Evolutionary conservation across 2,113 vertebrate genomes (phyloP).

Genomic region (Castor canadensis): DNA sequence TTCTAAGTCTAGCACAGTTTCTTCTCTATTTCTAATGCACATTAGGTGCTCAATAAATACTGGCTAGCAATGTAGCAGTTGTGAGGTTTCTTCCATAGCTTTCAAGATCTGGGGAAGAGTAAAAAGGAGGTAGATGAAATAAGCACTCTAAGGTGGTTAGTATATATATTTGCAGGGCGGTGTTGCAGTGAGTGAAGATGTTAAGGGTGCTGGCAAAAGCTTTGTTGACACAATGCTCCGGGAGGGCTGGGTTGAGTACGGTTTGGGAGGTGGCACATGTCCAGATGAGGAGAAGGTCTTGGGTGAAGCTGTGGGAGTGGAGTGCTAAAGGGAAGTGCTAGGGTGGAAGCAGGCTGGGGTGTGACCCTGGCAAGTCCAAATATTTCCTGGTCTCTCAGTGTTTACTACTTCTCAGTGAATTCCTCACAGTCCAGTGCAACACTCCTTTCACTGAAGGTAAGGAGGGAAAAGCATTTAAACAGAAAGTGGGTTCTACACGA

Average conservation of each 20-base stretch:
- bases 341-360: neutral
- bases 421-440: slow-evolving; percentile 3
- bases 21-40: neutral
- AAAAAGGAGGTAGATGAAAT: neutral
- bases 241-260: neutral
- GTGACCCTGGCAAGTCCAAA: neutral
- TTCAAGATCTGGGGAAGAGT: neutral
- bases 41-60: neutral
- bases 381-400: slow-evolving; percentile 9
- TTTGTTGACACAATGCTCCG: neutral
- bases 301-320: slow-evolving; percentile 30
- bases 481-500: neutral
- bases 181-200: neutral
- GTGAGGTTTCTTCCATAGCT: neutral
- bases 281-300: neutral
- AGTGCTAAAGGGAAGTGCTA: neutral
- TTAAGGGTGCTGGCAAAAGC: neutral
- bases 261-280: neutral
- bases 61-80: neutral
- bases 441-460: neutral
- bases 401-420: slow-evolving; percentile 36
- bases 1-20: neutral
- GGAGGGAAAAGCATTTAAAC: neutral
- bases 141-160: neutral
- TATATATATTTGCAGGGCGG: neutral